Percentiles rank a stretch among this genome's conserved stretches.
Conservation (phyloP, 64 coral and sea anemone genomes). For the Hydrozoanthus tunicans region DNA sequence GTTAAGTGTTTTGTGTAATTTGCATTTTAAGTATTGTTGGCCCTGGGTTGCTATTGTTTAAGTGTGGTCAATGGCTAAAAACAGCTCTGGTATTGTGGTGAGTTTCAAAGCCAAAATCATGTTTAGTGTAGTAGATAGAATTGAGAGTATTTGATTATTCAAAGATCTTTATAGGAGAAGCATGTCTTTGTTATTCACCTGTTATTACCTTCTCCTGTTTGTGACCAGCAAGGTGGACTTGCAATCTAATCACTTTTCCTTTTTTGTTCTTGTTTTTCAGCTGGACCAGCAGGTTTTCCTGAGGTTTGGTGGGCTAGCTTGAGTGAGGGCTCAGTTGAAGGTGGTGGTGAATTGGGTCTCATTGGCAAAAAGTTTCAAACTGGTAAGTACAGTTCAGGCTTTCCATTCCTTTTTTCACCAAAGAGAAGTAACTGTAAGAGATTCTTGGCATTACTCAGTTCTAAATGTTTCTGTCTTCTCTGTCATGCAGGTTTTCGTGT, state of each 20-base stretch:
- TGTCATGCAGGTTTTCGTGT: conserved; percentile 86
- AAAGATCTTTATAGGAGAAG: no score
- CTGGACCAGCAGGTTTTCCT: conserved; percentile 94
- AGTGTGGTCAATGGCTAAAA: no score
- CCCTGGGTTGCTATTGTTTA: no score
- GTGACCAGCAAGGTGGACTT: not conserved
- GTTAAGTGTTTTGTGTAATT: no score
- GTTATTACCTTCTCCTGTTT: no score
- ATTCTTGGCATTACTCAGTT: not conserved
- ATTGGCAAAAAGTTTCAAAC: conserved; percentile 99
- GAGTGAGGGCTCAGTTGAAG: conserved; percentile 89
- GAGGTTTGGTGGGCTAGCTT: conserved; percentile 99
- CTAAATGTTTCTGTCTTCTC: conserved; percentile 1
- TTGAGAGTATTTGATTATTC: no score
- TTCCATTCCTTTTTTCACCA: not conserved
- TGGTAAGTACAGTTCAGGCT: conserved; percentile 43
- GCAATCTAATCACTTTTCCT: not conserved
- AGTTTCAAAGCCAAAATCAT: no score
- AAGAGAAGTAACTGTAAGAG: not conserved
- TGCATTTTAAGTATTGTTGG: no score
- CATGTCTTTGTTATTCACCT: no score
- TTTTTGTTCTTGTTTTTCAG: conserved; percentile 52
- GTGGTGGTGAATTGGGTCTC: conserved; percentile 94
- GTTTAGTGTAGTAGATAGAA: no score
- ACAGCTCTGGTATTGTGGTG: no score